phyloP scores from a whole-genome alignment of 2,888 invertebrate species.

The Orchesellides sinensis region DNA sequence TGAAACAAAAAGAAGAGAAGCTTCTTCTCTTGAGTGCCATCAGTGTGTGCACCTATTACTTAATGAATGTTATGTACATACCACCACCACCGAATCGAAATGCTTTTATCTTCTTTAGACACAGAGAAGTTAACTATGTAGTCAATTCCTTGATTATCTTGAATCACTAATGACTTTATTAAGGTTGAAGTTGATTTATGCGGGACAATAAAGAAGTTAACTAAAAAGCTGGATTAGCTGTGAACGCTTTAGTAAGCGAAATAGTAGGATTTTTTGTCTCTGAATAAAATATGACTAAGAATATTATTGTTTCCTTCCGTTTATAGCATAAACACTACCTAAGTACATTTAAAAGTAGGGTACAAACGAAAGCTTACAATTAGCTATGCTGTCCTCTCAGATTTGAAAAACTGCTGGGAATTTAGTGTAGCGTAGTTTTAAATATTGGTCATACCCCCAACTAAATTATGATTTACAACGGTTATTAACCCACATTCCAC shows the following conservation, averaged over 20 bases:
- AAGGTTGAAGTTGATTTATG: conserved; percentile 54
- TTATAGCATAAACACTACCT: not conserved
- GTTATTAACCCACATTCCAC: conserved; percentile 44
- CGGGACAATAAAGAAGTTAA: conserved; percentile 19
- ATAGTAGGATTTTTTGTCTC: not conserved
- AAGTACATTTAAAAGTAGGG: not conserved
- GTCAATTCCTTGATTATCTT: conserved; percentile 36
- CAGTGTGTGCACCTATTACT: not conserved
- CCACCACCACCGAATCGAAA: not conserved
- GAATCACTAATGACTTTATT: conserved; percentile 45
- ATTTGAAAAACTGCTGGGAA: too few species aligned
- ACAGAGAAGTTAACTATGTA: not conserved
- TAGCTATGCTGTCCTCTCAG: not conserved
- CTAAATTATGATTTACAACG: not conserved
- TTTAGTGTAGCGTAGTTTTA: too few species aligned
- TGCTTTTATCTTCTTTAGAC: not conserved
- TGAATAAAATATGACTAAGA: not conserved
- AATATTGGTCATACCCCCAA: too few species aligned
- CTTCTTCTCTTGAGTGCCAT: not conserved
- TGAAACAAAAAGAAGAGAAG: not conserved
- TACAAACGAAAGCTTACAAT: not conserved
- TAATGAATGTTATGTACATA: not conserved
- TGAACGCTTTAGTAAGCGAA: not conserved
- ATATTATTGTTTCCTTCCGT: not conserved
- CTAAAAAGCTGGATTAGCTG: conserved; percentile 3